Percentiles rank a stretch among this genome's conserved stretches.
These are phyloP conservation scores for Sebastes vulpes DNA, from an alignment of 2,797 vertebrate genomes.

Conservation along the genomic window DNA sequence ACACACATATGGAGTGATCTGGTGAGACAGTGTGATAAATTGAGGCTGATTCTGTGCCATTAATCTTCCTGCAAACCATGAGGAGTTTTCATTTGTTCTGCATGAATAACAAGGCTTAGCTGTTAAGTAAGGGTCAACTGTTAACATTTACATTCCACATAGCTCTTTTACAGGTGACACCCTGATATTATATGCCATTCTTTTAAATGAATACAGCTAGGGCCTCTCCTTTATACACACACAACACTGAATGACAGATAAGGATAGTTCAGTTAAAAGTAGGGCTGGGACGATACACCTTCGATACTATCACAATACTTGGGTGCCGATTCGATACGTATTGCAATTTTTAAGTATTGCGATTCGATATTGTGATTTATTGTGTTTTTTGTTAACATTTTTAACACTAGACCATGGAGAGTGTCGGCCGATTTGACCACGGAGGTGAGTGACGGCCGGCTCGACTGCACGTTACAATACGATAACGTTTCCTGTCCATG, in stretches of 20 bases:
- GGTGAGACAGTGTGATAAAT: constrained; percentile 55
- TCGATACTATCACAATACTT: too few species aligned
- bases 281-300: too few species aligned
- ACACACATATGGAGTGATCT: neutral
- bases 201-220: neutral
- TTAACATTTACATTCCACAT: constrained; percentile 5
- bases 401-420: too few species aligned
- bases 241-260: neutral
- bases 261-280: neutral
- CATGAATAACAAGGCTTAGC: constrained; percentile 40
- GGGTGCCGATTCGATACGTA: too few species aligned
- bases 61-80: constrained; percentile 57
- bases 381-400: too few species aligned
- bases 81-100: constrained; percentile 51
- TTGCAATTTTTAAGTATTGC: too few species aligned
- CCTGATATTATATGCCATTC: neutral
- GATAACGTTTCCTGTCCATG: too few species aligned
- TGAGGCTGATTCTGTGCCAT: constrained; percentile 39
- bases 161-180: constrained; percentile 23
- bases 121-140: constrained; percentile 11
- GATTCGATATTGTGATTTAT: too few species aligned
- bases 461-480: too few species aligned
- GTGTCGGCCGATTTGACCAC: too few species aligned
- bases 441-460: too few species aligned
- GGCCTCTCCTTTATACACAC: neutral